Base-by-base conservation (phyloP, 2,888 invertebrate genomes). In the Chorisops tibialis region DNA sequence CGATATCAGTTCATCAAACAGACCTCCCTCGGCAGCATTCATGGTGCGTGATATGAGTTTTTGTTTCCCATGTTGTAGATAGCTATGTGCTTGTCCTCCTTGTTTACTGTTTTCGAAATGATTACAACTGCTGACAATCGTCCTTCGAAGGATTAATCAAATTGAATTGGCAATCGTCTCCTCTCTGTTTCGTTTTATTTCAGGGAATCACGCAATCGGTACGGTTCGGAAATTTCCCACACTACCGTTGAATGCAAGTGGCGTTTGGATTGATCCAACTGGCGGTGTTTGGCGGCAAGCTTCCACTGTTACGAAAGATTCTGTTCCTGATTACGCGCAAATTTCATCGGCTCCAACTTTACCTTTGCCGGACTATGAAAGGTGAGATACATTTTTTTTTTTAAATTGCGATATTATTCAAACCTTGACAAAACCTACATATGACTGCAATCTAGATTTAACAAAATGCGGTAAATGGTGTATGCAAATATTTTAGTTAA, bases 1-100 rank as follows among this genome's bases (percentile, higher is more conserved):
- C 83, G 85, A 76, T 80, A 86, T 78, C 83, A 89, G 81, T 78
- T 88, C 77, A 81, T 86, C 77, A 80, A 89, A 81, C 86, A 89
- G 81, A 79, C 81, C 74, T 78, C 86, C 60, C 80, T 88, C 69
- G 86, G 87, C 60, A 82, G 82, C 64, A 79, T 82, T 68, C 79
- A 79, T 72, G 79, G 79, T 79, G 68, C 74, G 76, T 77, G 61
- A n/a, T 2, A 5, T 30, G 47, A 35, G 35, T 19, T n/a, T 49
- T 18, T 51, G 24, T n/a, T 16, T 37, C 24, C n/a, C n/a, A 18
- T 41, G 12, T 30, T 7, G 30, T 30, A 1, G 30, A 30, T 30
- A 37, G 12, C 12, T 7, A 6, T 41, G 41, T 41, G 41, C 12
- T 41, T 16, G n/a, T 16, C 41, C n/a, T 41, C 6, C 6, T 41